A percentile compares a stretch with the other conserved stretches of the same genome.
phyloP scores from a whole-genome alignment of 2,113 vertebrate species.

The Phyllopteryx taeniolatus region DNA sequence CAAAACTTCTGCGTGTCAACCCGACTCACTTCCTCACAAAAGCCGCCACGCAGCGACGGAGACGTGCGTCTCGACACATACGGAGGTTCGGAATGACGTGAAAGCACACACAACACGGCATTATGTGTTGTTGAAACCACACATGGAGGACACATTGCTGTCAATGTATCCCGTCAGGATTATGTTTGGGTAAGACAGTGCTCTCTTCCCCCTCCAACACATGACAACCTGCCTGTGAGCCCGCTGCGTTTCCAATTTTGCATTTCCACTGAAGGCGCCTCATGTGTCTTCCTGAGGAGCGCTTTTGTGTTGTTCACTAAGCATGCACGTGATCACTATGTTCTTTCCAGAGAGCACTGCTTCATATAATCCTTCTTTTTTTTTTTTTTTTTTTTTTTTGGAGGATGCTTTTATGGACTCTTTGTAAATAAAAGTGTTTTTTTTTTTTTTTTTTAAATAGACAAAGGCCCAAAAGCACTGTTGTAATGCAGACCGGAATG shows the following conservation, averaged over 20 bases:
- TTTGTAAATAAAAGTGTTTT: constrained; percentile 69
- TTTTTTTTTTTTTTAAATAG: constrained; percentile 33
- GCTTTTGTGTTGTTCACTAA: not conserved
- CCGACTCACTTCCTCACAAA: constrained; percentile 37
- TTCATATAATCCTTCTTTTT: constrained; percentile 73
- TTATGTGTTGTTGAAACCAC: constrained; percentile 61
- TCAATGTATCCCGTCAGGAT: constrained; percentile 79
- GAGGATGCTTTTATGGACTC: constrained; percentile 72
- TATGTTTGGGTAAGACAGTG: constrained; percentile 75
- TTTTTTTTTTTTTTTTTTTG: constrained; percentile 2
- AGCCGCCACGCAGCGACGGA: constrained; percentile 45
- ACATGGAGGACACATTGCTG: constrained; percentile 71
- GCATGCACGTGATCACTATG: constrained; percentile 25
- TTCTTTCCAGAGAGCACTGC: constrained; percentile 76
- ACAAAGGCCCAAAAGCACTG: constrained; percentile 76
- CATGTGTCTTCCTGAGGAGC: constrained; percentile 1
- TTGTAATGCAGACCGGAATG: constrained; percentile 80
- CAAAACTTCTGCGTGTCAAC: constrained; percentile 16
- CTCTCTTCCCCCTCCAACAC: constrained; percentile 62
- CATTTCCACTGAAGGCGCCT: not conserved
- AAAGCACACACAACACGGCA: constrained; percentile 61
- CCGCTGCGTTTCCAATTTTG: not conserved
- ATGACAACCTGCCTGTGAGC: constrained; percentile 4
- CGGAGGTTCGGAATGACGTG: constrained; percentile 58
- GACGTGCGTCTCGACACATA: constrained; percentile 49